Conservation (phyloP, 2,888 invertebrate species). For the Automeris io region DNA sequence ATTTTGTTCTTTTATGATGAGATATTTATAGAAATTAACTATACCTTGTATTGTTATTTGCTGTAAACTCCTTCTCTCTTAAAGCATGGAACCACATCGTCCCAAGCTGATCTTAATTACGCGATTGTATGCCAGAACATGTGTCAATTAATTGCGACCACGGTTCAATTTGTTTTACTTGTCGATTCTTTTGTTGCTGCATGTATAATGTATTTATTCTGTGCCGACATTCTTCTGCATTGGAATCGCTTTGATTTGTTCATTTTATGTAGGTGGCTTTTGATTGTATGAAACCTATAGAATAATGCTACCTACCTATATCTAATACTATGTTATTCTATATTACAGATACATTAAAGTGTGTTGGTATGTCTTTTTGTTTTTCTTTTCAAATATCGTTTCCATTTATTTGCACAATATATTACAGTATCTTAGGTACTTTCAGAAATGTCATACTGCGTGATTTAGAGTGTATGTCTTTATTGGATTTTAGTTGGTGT, state of each 20-base stretch:
- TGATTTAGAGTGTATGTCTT: too few species aligned
- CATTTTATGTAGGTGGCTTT: conserved; percentile 4
- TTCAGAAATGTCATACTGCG: too few species aligned
- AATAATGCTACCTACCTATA: too few species aligned
- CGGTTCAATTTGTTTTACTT: conserved; percentile 26
- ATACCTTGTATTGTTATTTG: background rate
- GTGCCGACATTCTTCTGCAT: background rate
- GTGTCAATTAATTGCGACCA: conserved; percentile 44
- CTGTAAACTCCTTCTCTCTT: background rate
- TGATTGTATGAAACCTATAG: too few species aligned
- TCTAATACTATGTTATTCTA: too few species aligned
- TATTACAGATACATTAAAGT: too few species aligned
- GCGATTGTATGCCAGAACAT: conserved; percentile 43
- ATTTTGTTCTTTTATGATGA: too few species aligned
- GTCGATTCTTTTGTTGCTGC: conserved; percentile 20
- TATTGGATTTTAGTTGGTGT: too few species aligned
- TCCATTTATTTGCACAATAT: too few species aligned
- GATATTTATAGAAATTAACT: background rate
- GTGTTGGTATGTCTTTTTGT: too few species aligned
- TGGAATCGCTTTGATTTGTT: conserved; percentile 4
- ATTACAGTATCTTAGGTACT: too few species aligned
- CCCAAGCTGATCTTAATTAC: conserved; percentile 53
- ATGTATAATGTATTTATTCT: background rate
- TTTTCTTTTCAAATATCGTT: too few species aligned
- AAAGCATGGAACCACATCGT: conserved; percentile 28